These are phyloP conservation scores for Apogon hyalosoma DNA, from an alignment of 2,797 vertebrate genomes.

Conservation along the genomic window DNA sequence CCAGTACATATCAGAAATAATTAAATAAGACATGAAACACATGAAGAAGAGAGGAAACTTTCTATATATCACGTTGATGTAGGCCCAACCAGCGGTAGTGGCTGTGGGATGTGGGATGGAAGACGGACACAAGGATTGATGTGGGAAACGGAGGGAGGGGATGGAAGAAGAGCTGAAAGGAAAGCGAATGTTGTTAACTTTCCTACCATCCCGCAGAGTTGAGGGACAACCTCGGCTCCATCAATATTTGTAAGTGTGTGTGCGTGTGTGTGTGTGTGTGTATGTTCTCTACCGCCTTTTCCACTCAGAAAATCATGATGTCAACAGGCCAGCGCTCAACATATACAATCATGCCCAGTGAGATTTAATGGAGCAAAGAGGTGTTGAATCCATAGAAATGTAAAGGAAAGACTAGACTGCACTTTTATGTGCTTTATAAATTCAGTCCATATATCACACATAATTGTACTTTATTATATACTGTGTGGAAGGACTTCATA, in stretches of 20 bases:
- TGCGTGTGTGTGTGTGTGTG: constrained; percentile 23
- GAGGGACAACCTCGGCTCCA: constrained; percentile 57
- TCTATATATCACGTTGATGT: constrained; percentile 37
- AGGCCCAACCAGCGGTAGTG: constrained; percentile 22
- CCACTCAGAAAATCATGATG: constrained; percentile 53
- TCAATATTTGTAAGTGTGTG: constrained; percentile 57
- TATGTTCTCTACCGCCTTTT: constrained; percentile 55
- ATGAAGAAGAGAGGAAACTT: constrained; percentile 48
- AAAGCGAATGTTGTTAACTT: constrained; percentile 58
- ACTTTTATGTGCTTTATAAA: constrained; percentile 37
- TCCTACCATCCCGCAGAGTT: constrained; percentile 51
- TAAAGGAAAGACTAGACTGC: constrained; percentile 15
- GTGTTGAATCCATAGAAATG: constrained; percentile 42
- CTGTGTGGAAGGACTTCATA: constrained; percentile 12
- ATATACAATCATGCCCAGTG: constrained; percentile 30
- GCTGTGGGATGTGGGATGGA: constrained; percentile 32
- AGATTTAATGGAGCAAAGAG: constrained; percentile 48
- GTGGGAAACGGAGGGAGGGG: constrained; percentile 39
- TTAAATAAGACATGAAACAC: constrained; percentile 33
- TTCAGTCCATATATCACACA: constrained; percentile 33
- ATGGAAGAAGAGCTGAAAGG: constrained; percentile 55
- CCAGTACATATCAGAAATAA: constrained; percentile 22
- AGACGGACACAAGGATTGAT: constrained; percentile 50
- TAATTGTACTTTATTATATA: constrained; percentile 26
- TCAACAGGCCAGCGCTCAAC: constrained; percentile 45